These are phyloP conservation scores for Andricus curvator DNA, from an alignment of 2,888 invertebrate species.

Conservation along the genomic window DNA sequence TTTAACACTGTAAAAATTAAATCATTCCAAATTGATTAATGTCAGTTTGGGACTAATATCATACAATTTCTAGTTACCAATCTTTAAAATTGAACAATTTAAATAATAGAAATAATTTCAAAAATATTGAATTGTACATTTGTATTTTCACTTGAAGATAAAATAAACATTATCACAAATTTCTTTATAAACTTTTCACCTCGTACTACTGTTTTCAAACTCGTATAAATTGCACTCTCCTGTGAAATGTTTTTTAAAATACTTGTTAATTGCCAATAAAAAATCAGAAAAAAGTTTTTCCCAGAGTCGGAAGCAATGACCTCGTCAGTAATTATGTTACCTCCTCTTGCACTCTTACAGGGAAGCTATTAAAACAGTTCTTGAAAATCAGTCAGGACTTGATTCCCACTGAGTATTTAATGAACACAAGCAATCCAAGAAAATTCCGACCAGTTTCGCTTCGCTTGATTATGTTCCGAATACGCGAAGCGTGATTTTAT, in stretches of 20 bases:
- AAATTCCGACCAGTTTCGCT: neutral
- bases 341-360: constrained; percentile 8
- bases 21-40: too few relatives aligned
- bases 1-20: too few relatives aligned
- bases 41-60: too few relatives aligned
- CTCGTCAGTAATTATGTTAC: neutral
- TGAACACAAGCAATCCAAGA: neutral
- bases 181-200: too few relatives aligned
- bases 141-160: too few relatives aligned
- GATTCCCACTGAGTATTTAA: constrained; percentile 16
- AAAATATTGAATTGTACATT: too few relatives aligned
- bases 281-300: neutral
- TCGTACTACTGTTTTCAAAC: too few relatives aligned
- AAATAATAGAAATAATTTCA: too few relatives aligned
- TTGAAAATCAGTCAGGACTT: constrained; percentile 11
- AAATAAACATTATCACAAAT: too few relatives aligned
- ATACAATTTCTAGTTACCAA: too few relatives aligned
- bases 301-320: neutral
- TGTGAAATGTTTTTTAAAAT: neutral
- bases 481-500: neutral
- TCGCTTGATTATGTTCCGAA: neutral
- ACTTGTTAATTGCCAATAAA: neutral
- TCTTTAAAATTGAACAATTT: too few relatives aligned
- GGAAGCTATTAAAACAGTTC: constrained; percentile 16
- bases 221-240: neutral